Percentiles rank a stretch among this genome's conserved stretches.
Conservation (phyloP, 2,888 invertebrate genomes). For the Parascotia fuliginaria region DNA sequence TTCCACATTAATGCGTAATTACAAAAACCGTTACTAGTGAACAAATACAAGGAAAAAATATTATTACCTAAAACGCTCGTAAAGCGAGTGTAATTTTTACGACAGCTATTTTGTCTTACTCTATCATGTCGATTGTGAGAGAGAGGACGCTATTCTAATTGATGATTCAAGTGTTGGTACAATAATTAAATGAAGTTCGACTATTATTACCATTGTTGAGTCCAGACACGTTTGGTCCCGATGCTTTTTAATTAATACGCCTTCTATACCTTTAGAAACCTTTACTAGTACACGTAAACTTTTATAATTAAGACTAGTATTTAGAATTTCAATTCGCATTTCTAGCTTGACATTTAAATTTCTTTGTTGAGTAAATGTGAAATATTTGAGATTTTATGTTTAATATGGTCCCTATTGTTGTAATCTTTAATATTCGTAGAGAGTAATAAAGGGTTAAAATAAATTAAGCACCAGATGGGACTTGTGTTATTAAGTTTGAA, state of each 20-base stretch:
- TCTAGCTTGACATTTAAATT: not conserved
- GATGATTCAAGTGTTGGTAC: conserved; percentile 39
- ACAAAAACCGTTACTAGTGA: conserved; percentile 1
- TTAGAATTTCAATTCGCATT: not conserved
- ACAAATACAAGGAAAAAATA: conserved; percentile 13
- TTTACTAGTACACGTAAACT: conserved; percentile 23
- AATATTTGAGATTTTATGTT: too few species aligned
- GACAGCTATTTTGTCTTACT: conserved; percentile 27
- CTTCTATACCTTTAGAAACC: conserved; percentile 29
- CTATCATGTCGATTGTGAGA: conserved; percentile 18
- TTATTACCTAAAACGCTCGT: conserved; percentile 20
- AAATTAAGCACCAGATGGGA: too few species aligned
- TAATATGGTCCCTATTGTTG: too few species aligned
- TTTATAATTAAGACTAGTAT: conserved; percentile 22
- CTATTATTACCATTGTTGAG: conserved; percentile 34
- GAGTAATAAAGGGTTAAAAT: too few species aligned
- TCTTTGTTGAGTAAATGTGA: too few species aligned
- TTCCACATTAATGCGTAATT: conserved; percentile 5
- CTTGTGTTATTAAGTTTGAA: too few species aligned
- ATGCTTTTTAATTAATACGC: conserved; percentile 44
- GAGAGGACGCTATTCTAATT: conserved; percentile 23
- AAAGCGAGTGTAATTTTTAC: conserved; percentile 26
- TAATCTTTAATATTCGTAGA: too few species aligned
- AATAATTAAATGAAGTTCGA: conserved; percentile 46
- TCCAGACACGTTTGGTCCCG: conserved; percentile 34